Evolutionary conservation across 2,888 invertebrate genomes (phyloP).

Genomic region (Hybos culiciformis): DNA sequence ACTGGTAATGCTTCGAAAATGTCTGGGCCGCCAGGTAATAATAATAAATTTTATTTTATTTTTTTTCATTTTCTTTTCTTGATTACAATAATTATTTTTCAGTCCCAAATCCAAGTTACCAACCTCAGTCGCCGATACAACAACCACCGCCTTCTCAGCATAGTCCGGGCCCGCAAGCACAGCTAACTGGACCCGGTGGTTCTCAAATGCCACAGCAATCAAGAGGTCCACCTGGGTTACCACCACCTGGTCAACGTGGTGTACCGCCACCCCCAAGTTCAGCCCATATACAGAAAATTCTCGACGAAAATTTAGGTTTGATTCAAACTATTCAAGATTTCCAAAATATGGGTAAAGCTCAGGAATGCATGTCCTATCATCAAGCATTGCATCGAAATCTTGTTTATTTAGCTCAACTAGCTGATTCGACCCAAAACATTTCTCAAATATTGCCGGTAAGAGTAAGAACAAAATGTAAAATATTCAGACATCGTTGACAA

Average conservation of each 20-base stretch:
- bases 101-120: background rate
- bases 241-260: background rate
- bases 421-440: conserved; percentile 92
- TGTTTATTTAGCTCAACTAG: conserved; percentile 88
- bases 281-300: conserved; percentile 83
- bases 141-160: background rate
- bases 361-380: conserved; percentile 89
- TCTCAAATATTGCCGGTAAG: conserved; percentile 78
- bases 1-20: background rate
- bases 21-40: background rate
- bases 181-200: too few relatives aligned
- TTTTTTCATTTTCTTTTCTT: too few relatives aligned
- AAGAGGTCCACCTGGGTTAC: background rate
- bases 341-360: conserved; percentile 86
- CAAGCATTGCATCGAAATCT: conserved; percentile 90
- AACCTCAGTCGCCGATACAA: background rate
- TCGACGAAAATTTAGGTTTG: conserved; percentile 93
- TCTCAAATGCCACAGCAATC: background rate
- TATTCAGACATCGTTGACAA: background rate
- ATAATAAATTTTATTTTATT: too few relatives aligned
- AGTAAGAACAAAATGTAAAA: conserved; percentile 12
- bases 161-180: too few relatives aligned
- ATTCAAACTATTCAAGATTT: conserved; percentile 95
- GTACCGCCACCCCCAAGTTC: conserved; percentile 59
- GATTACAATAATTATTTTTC: too few relatives aligned